These are phyloP conservation scores for Drosophila parvula DNA, from an alignment of 1,140 invertebrate species.

Conservation along the genomic window DNA sequence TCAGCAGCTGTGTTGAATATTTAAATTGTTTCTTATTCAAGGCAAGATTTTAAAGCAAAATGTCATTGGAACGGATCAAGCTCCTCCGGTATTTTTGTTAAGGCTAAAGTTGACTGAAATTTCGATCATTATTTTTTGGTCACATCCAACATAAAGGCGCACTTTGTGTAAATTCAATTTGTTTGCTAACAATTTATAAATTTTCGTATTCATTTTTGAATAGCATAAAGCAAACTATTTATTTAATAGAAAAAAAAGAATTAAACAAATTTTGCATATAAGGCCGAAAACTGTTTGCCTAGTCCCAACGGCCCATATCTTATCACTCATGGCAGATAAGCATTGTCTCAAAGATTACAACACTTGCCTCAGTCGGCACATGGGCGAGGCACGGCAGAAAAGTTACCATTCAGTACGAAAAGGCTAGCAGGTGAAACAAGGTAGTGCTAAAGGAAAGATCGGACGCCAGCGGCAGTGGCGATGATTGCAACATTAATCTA, in stretches of 20 bases:
- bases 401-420: constrained; percentile 61
- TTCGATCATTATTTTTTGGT: neutral
- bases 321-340: constrained; percentile 60
- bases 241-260: neutral
- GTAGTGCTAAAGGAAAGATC: constrained; percentile 26
- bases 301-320: constrained; percentile 50
- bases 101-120: neutral
- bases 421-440: constrained; percentile 68
- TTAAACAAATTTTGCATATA: constrained; percentile 40
- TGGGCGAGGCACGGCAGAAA: constrained; percentile 56
- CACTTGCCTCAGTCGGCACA: constrained; percentile 23
- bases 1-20: no score
- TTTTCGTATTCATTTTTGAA: constrained; percentile 35
- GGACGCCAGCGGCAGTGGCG: neutral
- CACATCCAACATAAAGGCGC: neutral
- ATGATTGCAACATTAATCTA: constrained; percentile 1
- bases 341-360: constrained; percentile 52
- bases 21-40: no score
- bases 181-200: neutral
- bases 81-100: no score
- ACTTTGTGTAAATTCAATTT: neutral
- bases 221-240: neutral
- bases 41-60: no score
- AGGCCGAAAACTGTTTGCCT: constrained; percentile 53
- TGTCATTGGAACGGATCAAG: no score